These are phyloP conservation scores for Netelia melanura DNA, from an alignment of 2,888 invertebrate species.

Conservation along the genomic window DNA sequence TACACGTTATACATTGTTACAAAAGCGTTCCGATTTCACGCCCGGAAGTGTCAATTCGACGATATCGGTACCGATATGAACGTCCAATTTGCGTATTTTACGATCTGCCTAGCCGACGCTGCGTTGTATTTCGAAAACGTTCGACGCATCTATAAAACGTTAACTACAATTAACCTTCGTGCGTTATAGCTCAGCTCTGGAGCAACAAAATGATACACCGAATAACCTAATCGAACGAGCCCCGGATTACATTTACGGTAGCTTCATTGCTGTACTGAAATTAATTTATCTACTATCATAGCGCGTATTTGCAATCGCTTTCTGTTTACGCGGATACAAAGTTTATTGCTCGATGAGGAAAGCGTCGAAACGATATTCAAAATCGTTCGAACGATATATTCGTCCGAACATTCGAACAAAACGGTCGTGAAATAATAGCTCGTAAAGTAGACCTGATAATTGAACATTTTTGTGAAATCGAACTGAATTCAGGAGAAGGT, in stretches of 20 bases:
- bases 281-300: neutral
- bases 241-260: no score
- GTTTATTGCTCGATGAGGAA: neutral
- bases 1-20: neutral
- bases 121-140: neutral
- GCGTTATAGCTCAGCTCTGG: neutral
- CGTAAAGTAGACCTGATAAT: neutral
- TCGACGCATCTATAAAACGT: neutral
- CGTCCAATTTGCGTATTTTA: neutral
- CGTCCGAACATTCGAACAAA: neutral
- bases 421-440: neutral
- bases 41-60: neutral
- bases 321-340: neutral
- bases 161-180: neutral
- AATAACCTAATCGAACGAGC: neutral
- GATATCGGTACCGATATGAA: neutral
- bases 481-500: neutral
- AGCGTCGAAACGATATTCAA: neutral
- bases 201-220: neutral
- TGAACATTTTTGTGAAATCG: neutral
- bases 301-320: neutral
- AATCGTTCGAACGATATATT: neutral
- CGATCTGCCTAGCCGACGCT: neutral
- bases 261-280: neutral
- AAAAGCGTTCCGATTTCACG: neutral